A percentile compares a stretch with the other conserved stretches of the same genome.
Evolutionary conservation across 2,797 vertebrate species (phyloP).

Genomic region (Luscinia luscinia): DNA sequence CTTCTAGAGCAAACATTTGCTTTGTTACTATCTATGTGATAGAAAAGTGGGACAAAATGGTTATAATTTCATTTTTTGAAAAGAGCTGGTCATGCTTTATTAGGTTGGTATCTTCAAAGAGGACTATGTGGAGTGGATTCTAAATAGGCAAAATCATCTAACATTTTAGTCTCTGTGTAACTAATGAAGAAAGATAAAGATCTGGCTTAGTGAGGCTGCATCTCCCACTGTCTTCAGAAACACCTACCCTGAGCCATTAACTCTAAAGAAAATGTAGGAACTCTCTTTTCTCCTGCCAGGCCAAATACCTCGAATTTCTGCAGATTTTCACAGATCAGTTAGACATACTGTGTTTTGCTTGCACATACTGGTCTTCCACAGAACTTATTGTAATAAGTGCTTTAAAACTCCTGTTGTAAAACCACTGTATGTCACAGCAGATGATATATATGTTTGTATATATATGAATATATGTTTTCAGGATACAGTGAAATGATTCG

Average conservation of each 20-base stretch:
- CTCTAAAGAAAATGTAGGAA: background rate
- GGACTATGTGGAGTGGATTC: background rate
- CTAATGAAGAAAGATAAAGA: conserved; percentile 27
- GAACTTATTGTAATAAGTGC: background rate
- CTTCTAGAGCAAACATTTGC: background rate
- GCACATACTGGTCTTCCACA: background rate
- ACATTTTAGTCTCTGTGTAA: background rate
- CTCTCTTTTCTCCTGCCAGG: background rate
- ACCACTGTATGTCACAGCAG: background rate
- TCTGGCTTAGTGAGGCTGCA: background rate
- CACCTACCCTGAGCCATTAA: background rate
- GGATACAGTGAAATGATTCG: background rate
- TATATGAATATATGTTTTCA: background rate
- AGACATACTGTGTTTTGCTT: background rate
- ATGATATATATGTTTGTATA: background rate
- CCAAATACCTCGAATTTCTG: background rate
- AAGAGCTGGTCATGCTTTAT: conserved; percentile 35
- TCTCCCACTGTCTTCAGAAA: background rate
- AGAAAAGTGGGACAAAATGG: background rate
- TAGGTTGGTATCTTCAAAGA: conserved; percentile 45
- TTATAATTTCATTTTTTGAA: background rate
- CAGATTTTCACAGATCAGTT: background rate
- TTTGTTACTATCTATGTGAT: background rate
- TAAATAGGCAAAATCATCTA: background rate
- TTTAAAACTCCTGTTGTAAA: background rate